Evolutionary conservation across 2,113 vertebrate genomes (phyloP).

Genomic region (Struthidea cinerea): DNA sequence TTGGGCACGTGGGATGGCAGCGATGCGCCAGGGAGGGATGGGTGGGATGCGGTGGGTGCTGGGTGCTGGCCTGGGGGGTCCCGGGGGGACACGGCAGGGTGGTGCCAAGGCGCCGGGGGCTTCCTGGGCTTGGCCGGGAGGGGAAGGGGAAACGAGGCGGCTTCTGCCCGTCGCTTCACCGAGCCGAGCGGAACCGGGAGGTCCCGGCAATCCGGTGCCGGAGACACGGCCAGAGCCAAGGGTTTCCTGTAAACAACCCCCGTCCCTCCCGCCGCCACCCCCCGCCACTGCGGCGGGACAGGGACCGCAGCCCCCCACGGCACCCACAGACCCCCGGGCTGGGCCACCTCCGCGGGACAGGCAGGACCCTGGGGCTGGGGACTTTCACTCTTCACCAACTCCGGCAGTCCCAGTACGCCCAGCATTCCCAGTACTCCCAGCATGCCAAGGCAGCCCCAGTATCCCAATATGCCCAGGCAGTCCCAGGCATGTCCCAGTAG

Average conservation of each 20-base stretch:
- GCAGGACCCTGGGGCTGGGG: neutral
- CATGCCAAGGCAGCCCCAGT: neutral
- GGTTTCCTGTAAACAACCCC: constrained; percentile 42
- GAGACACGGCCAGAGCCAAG: neutral
- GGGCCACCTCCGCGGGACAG: accelerated
- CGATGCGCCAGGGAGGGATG: neutral
- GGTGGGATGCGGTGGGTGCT: neutral
- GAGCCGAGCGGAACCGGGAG: constrained; percentile 32
- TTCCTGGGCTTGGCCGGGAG: constrained; percentile 13
- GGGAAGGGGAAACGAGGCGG: constrained; percentile 53
- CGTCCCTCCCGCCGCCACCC: neutral
- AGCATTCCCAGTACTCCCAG: neutral
- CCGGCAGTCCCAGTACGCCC: neutral
- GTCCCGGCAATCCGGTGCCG: constrained; percentile 36
- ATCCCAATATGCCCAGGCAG: neutral
- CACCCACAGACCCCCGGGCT: neutral
- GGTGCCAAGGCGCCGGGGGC: neutral
- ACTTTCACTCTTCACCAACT: accelerated
- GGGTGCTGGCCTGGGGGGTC: neutral
- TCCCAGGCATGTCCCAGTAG: neutral
- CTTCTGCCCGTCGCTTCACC: neutral
- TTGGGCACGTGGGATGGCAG: neutral
- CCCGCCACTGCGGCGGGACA: accelerated
- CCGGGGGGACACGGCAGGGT: neutral
- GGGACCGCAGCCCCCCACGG: neutral